Percentiles rank a stretch among this genome's conserved stretches.
These are phyloP conservation scores for Echinometra lucunter DNA, from an alignment of 53 echinoderm and acorn worm genomes.

Conservation along the genomic window DNA sequence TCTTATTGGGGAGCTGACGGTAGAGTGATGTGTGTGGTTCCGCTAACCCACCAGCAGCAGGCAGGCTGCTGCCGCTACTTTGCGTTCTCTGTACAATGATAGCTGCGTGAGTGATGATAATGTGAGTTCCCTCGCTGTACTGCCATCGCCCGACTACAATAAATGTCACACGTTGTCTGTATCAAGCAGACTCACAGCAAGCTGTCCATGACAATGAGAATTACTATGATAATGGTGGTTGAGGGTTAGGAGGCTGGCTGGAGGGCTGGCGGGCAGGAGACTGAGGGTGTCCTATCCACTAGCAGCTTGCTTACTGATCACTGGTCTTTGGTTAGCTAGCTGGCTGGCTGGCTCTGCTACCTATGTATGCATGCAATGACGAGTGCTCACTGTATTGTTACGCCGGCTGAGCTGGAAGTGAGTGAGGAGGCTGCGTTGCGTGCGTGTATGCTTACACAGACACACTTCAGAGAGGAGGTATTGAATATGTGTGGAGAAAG, in stretches of 20 bases:
- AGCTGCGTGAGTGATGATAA: not conserved
- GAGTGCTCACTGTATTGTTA: constrained; percentile 41
- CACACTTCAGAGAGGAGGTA: constrained; percentile 49
- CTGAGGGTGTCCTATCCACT: constrained; percentile 19
- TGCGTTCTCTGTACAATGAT: constrained; percentile 18
- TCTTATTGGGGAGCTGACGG: not conserved
- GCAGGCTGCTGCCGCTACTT: not conserved
- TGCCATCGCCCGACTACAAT: constrained; percentile 38
- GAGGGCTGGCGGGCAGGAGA: constrained; percentile 4
- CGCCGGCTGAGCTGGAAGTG: constrained; percentile 52
- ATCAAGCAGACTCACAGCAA: constrained; percentile 43
- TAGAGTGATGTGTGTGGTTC: constrained; percentile 7
- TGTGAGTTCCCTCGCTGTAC: not conserved
- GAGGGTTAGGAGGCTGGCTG: constrained; percentile 5
- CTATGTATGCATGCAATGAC: constrained; percentile 13
- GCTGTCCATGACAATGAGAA: constrained; percentile 44
- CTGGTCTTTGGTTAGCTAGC: constrained; percentile 6
- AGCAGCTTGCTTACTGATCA: not conserved
- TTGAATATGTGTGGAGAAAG: constrained; percentile 47
- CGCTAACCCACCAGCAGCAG: not conserved
- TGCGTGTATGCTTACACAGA: constrained; percentile 41
- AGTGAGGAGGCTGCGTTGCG: constrained; percentile 16
- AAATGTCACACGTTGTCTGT: constrained; percentile 59
- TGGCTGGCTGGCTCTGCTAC: not conserved
- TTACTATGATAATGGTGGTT: not conserved